These are phyloP conservation scores for Agonopterix arenella DNA, from an alignment of 2,888 invertebrate species.

Conservation along the genomic window DNA sequence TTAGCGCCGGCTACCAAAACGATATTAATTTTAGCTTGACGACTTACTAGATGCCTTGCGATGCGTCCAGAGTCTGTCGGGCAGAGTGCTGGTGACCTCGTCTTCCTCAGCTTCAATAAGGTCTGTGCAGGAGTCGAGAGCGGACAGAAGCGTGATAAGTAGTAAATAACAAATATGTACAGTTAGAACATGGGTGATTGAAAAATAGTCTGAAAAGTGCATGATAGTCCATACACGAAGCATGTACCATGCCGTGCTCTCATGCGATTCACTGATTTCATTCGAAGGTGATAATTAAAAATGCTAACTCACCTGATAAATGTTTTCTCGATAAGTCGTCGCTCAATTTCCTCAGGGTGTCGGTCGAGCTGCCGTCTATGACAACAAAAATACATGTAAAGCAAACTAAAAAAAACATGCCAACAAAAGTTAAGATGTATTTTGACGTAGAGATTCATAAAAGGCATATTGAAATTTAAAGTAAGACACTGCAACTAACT, in stretches of 20 bases:
- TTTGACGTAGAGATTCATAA: constrained; percentile 2
- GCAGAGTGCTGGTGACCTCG: constrained; percentile 66
- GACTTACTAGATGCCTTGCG: constrained; percentile 79
- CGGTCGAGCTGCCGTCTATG: constrained; percentile 72
- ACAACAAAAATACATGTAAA: constrained; percentile 71
- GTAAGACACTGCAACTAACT: constrained; percentile 8
- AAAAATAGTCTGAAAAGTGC: constrained; percentile 1
- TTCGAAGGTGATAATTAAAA: constrained; percentile 9
- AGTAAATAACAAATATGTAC: constrained; percentile 25
- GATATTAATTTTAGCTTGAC: constrained; percentile 14
- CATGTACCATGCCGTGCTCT: constrained; percentile 43
- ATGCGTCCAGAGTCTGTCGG: constrained; percentile 59
- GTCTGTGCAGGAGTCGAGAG: constrained; percentile 58
- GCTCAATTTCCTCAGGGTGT: constrained; percentile 67
- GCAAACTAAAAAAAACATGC: constrained; percentile 62
- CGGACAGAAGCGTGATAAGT: constrained; percentile 36
- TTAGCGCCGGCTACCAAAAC: not conserved
- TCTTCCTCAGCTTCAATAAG: constrained; percentile 77
- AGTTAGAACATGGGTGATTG: constrained; percentile 23
- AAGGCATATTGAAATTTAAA: constrained; percentile 2
- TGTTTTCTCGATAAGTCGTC: constrained; percentile 74
- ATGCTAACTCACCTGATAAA: constrained; percentile 64
- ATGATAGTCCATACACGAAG: constrained; percentile 28
- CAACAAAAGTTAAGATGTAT: constrained; percentile 24
- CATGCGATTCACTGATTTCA: constrained; percentile 29